Percentiles rank a stretch among this genome's conserved stretches.
phyloP scores from a whole-genome alignment of 2,113 vertebrate species.

The Cyanoramphus novaezelandiae region DNA sequence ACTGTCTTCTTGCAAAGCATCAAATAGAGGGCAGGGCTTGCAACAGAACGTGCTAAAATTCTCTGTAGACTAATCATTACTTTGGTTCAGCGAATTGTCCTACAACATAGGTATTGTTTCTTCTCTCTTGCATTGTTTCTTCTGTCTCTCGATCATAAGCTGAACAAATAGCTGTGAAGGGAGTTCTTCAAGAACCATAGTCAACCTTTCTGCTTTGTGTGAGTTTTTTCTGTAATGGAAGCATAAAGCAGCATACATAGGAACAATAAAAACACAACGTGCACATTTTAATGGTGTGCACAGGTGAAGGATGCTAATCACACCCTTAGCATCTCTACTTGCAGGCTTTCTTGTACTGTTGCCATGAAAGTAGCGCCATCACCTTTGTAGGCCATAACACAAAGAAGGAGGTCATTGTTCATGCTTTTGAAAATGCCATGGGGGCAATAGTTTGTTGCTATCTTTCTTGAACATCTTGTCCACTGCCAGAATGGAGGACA shows the following conservation, averaged over 20 bases:
- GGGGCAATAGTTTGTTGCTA: neutral
- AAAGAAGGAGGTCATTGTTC: neutral
- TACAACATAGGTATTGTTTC: neutral
- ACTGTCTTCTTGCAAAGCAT: neutral
- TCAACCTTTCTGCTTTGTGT: neutral
- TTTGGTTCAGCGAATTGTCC: neutral
- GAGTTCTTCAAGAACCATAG: neutral
- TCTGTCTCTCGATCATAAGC: neutral
- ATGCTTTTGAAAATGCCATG: neutral
- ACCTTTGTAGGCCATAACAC: neutral
- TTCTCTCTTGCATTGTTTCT: neutral
- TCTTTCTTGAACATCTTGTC: neutral
- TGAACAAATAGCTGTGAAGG: neutral
- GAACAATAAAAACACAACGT: neutral
- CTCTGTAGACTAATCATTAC: neutral
- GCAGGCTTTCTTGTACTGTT: neutral
- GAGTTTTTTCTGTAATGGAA: neutral
- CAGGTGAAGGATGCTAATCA: neutral
- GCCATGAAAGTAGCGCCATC: neutral
- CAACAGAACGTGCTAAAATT: neutral
- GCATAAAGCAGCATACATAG: neutral
- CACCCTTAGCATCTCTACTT: neutral
- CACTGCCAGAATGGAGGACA: neutral
- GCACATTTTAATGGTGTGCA: neutral
- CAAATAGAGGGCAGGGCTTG: neutral